Evolutionary conservation across 92 coral and sea anemone species (phyloP).

Genomic region (Blastomussa wellsi): DNA sequence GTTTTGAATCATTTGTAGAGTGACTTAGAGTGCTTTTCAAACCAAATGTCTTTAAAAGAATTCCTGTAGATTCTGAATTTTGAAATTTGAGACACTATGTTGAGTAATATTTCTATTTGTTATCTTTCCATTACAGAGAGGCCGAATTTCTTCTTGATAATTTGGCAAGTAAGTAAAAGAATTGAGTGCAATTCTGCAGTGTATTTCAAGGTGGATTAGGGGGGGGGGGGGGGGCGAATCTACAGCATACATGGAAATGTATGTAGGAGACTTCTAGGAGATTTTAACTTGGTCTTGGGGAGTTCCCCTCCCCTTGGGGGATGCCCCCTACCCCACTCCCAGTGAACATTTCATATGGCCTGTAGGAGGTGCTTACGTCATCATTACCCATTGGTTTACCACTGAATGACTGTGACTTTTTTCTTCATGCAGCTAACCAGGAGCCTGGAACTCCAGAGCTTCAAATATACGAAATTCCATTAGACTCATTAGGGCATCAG

Average conservation of each 20-base stretch:
- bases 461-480: slow-evolving; percentile 91
- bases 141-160: slow-evolving; percentile 87
- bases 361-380: background rate
- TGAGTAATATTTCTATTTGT: background rate
- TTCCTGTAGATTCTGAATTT: background rate
- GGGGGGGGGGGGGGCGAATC: background rate
- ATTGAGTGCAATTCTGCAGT: background rate
- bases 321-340: too few relatives aligned
- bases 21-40: background rate
- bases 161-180: slow-evolving; percentile 50
- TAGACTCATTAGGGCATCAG: slow-evolving; percentile 81
- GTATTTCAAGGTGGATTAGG: background rate
- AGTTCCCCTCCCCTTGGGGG: too few relatives aligned
- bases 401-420: background rate
- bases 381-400: background rate
- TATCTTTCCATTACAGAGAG: slow-evolving; percentile 54
- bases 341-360: too few relatives aligned
- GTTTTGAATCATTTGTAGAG: too few relatives aligned
- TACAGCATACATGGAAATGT: background rate
- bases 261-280: background rate
- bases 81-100: background rate
- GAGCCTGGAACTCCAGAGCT: slow-evolving; percentile 76
- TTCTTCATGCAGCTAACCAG: slow-evolving; percentile 47
- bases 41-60: background rate
- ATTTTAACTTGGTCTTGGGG: background rate